Evolutionary conservation across 2,888 invertebrate species (phyloP), one percentile per base, ranked within the genome.

Genomic region (Acrobasis consociella): DNA sequence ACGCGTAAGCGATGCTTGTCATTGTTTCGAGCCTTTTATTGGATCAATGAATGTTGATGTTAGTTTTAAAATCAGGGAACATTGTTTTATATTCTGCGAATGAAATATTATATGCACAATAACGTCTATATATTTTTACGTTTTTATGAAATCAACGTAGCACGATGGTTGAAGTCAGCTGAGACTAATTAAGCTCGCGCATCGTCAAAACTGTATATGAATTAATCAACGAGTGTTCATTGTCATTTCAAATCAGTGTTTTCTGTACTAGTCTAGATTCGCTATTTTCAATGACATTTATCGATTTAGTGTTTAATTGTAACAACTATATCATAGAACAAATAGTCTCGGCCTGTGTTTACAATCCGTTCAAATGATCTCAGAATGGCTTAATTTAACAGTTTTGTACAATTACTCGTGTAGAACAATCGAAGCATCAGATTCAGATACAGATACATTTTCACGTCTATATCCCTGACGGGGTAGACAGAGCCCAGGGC

Each of bases 251-350:
- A 16, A 59, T 59, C 49, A 49, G 38, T 59, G 59, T 59, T 50
- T 50, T 59, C 49, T 50, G 38, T 59, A 50, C 59, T 59, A 59
- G 59, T 59, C 59, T 50, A 17, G 17, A 58, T 50, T 50, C 38
- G n/a, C 49, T 51, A 62, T 58, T 50, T 38, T 51, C 17, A 56
- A 62, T 50, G 58, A 62, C 56, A 62, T 62, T 17, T 62, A 50
- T 59, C 49, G 42, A 42, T 59, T 59, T 59, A 59, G 38, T 49
- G 15, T 49, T 39, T 31, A 37, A 52, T n/a, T 58, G 46, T 42
- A 39, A 46, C 17, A 11, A 50, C 38, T 16, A 59, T 50, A 59
- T 49, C 15, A 37, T 49, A 50, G 38, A 59, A 59, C 50, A 59
- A 50, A 59, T 37, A 38, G 2, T 13, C 50, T 50, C 50, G 37